phyloP scores from a whole-genome alignment of 92 coral and sea anemone genomes.

The Zoanthus sociatus region DNA sequence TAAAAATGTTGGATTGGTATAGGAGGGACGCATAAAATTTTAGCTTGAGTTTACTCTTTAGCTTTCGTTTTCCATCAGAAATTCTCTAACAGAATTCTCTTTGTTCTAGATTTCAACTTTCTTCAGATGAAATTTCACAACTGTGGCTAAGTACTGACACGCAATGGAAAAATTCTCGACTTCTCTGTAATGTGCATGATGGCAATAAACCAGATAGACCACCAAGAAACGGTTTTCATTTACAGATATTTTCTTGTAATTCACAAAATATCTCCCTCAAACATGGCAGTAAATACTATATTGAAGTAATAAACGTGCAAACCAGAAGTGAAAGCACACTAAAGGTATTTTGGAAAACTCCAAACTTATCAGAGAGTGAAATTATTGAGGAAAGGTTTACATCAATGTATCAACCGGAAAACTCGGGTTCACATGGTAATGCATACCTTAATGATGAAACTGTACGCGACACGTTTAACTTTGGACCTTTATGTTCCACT shows the following conservation, averaged over 20 bases:
- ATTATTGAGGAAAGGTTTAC: conserved; percentile 40
- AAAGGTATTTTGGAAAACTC: conserved; percentile 72
- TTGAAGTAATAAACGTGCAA: conserved; percentile 70
- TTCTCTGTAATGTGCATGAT: conserved; percentile 56
- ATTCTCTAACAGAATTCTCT: background rate
- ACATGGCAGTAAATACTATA: conserved; percentile 60
- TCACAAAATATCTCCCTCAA: conserved; percentile 59
- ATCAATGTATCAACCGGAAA: conserved; percentile 15
- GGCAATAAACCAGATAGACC: conserved; percentile 23
- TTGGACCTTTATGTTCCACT: conserved; percentile 8
- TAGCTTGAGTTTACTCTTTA: no score
- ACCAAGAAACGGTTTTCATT: background rate
- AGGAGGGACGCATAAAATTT: no score
- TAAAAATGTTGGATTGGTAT: no score
- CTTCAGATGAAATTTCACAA: conserved; percentile 27
- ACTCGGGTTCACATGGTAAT: background rate
- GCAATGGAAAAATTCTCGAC: conserved; percentile 49
- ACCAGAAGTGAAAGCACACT: conserved; percentile 40
- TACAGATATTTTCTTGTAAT: conserved; percentile 42
- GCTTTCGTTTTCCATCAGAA: no score
- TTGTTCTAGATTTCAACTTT: conserved; percentile 18
- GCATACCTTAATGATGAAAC: background rate
- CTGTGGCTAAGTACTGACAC: conserved; percentile 51
- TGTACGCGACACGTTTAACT: background rate
- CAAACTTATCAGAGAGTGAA: conserved; percentile 40